phyloP scores from a whole-genome alignment of 2,797 vertebrate species.

The Poecilia wingei region DNA sequence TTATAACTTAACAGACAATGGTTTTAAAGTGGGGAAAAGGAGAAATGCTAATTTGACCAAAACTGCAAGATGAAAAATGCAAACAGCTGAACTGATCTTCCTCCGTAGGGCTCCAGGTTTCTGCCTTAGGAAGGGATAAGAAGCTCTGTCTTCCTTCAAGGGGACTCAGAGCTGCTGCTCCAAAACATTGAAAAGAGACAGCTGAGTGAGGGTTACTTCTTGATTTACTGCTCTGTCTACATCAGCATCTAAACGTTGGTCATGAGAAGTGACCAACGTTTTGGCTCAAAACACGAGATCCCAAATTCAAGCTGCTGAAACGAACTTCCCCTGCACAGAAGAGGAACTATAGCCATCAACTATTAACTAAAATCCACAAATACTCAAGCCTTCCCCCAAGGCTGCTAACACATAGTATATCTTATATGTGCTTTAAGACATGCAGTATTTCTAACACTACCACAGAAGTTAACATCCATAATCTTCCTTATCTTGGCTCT shows the following conservation, averaged over 20 bases:
- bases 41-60: not conserved
- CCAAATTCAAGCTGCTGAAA: not conserved
- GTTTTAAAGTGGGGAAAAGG: not conserved
- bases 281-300: not conserved
- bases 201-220: not conserved
- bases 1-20: not conserved
- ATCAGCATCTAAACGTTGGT: not conserved
- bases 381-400: not conserved
- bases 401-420: not conserved
- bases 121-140: not conserved
- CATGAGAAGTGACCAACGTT: not conserved
- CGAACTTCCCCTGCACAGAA: not conserved
- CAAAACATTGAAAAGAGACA: not conserved
- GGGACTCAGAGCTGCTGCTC: not conserved
- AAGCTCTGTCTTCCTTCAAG: not conserved
- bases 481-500: not conserved
- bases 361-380: not conserved
- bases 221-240: not conserved
- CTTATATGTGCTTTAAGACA: not conserved
- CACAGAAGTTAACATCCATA: not conserved
- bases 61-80: not conserved
- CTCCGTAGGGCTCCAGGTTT: not conserved
- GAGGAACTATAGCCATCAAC: not conserved
- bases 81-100: not conserved
- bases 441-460: not conserved